phyloP scores from a whole-genome alignment of 2,888 invertebrate species.

The Ecliptopera silaceata region DNA sequence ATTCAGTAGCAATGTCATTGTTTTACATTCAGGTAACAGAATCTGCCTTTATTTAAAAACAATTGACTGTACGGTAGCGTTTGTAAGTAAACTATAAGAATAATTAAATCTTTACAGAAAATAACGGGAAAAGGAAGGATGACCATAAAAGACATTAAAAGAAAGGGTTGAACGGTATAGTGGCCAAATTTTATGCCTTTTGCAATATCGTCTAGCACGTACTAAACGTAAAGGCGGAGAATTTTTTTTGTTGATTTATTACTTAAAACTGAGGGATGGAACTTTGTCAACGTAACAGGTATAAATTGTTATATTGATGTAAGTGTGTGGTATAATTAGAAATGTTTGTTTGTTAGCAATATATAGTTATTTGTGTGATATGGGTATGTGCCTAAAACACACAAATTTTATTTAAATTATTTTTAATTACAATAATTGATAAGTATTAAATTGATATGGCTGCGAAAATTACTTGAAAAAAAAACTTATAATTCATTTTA shows the following conservation, averaged over 20 bases:
- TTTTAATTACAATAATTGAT: too few species aligned
- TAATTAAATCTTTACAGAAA: slow-evolving; percentile 51
- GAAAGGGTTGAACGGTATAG: slow-evolving; percentile 58
- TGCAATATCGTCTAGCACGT: slow-evolving; percentile 29
- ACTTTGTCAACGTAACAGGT: background rate
- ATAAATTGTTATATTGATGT: too few species aligned
- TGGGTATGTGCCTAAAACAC: too few species aligned
- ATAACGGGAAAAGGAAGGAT: slow-evolving; percentile 42
- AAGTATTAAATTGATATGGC: too few species aligned
- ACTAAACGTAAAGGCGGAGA: slow-evolving; percentile 15
- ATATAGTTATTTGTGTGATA: too few species aligned
- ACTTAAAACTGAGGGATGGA: background rate
- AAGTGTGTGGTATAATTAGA: too few species aligned
- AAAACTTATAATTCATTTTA: too few species aligned
- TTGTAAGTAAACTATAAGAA: slow-evolving; percentile 52
- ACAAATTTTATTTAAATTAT: too few species aligned
- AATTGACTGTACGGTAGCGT: slow-evolving; percentile 34
- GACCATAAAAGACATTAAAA: slow-evolving; percentile 43
- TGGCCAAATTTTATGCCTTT: slow-evolving; percentile 56
- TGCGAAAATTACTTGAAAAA: too few species aligned
- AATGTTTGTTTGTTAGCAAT: too few species aligned
- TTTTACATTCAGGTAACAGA: slow-evolving; percentile 20
- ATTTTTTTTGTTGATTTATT: slow-evolving; percentile 14
- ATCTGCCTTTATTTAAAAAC: slow-evolving; percentile 18
- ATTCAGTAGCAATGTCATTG: slow-evolving; percentile 16